Evolutionary conservation across 2,113 vertebrate genomes (phyloP), one percentile per base, ranked within the genome.

Genomic region (Oncorhynchus mykiss): DNA sequence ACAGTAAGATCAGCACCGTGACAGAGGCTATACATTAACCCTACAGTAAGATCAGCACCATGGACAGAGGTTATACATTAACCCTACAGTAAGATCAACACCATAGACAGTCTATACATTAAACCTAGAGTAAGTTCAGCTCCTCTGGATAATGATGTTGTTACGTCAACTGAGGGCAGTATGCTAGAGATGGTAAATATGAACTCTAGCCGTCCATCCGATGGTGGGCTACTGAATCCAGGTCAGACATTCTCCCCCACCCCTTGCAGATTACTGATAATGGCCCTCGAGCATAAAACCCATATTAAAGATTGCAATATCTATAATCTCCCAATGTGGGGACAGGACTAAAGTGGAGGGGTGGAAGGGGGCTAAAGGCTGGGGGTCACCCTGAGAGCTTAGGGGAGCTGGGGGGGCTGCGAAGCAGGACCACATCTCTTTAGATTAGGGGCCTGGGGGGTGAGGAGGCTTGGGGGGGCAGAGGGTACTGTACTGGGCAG

Each of bases 271-370:
- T 91, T 91, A 92, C 90, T 90, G 92, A 91, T 93, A 92, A 92
- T 92, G 90, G 91, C 88, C 90, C 85, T 85, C 87, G 88, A 92
- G 89, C 88, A 92, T 92, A 93, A 93, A 93, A 85, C 91, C 89
- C 89, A 92, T 93, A 92, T 91, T 92, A 92, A 92, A 93, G 91
- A 92, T 92, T 92, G 91, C 88, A 91, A 92, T 92, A 93, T 92
- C 88, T 91, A 93, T 93, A 93, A 93, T 92, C 92, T 92, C 90
- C 87, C 91, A 90, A 90, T 88, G 89, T 91, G 90, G 90, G 85
- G 82, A 89, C 88, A 45, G 80, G 78, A 86, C 82, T 86, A 90
- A 86, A 89, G 88, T 87, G 87, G 87, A 85, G 80, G 82, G 90
- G 91, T 88, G 88, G 85, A 85, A 87, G 87, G 90, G 64, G 66